Evolutionary conservation across 2,888 invertebrate genomes (phyloP).

Genomic region (Odontocerum albicorne): DNA sequence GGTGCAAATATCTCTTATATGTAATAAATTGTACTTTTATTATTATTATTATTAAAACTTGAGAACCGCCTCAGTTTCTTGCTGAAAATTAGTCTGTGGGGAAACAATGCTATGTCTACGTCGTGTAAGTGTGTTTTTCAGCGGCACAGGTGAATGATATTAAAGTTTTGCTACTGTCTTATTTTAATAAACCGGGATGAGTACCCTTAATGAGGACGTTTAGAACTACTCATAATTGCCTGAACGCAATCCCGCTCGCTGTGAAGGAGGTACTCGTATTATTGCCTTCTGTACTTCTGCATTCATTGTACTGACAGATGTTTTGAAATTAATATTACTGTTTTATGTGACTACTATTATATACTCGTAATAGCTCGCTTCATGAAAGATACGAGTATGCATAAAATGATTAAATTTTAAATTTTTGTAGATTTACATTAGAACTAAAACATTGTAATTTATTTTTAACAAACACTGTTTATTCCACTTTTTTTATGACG

Average conservation of each 20-base stretch:
- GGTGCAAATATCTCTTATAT: too few species aligned
- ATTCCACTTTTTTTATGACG: too few species aligned
- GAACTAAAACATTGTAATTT: too few species aligned
- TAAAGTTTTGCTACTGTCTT: conserved; percentile 18
- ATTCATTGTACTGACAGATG: conserved; percentile 13
- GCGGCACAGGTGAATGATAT: conserved; percentile 30
- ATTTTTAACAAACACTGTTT: too few species aligned
- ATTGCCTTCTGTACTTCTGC: not conserved
- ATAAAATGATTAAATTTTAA: too few species aligned
- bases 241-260: not conserved
- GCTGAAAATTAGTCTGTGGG: conserved; percentile 19
- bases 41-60: too few species aligned
- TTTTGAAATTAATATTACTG: not conserved
- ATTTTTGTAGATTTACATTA: too few species aligned
- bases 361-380: too few species aligned
- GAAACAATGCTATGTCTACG: conserved; percentile 19
- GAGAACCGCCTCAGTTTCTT: too few species aligned
- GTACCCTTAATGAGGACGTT: conserved; percentile 10
- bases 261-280: conserved; percentile 4
- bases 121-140: conserved; percentile 13
- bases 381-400: too few species aligned
- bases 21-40: too few species aligned
- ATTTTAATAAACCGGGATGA: conserved; percentile 11
- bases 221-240: conserved; percentile 11
- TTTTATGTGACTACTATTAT: too few species aligned